Evolutionary conservation across 2,113 vertebrate species (phyloP), one percentile per base, ranked within the genome.

Genomic region (Pholis gunnellus): DNA sequence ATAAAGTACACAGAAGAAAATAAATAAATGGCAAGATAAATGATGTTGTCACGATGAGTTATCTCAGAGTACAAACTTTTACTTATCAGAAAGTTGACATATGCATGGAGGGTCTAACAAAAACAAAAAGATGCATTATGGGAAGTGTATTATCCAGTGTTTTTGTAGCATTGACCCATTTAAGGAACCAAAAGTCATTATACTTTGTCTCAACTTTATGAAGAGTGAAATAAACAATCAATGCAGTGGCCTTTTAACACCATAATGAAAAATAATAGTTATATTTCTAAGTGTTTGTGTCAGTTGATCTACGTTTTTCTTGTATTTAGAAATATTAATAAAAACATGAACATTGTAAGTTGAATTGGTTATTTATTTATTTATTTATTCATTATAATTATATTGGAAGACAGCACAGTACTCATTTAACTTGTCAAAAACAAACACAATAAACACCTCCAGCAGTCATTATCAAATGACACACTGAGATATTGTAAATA

Each of bases 341-440:
- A 71, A 31, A 40, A 64, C 22, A 84, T 50, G 9, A 52, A 20
- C 8, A 40, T 34, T 25, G 25, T 14, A 40, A 18, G 9, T 70
- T 84, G 3, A 52, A 48, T 84, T 84, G 34, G 42, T 83, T 83
- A 88, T 91, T 92, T 88, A 91, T 90, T 91, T 5, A 74, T 46
- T 25, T 11, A 34, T 34, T 34, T 34, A 34, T 34, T 34, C 6
- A 34, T 68, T 56, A 64, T 42, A 75, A 63, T 74, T 36, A 82
- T 44, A 88, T 29, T 65, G 25, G 1, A 40, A 61, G 10, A 88
- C 75, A 78, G 11, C 3, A 70, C 46, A 78, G 2, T 17, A 56
- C 38, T 71, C 22, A 73, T 48, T 72, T 13, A 72, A 56, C 27
- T 52, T 38, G 2, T 40, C 61, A 69, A 64, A 79, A 50, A 6